A percentile compares a stretch with the other conserved stretches of the same genome.
Conservation (phyloP, 2,888 invertebrate genomes). For the Leistus spinibarbis region DNA sequence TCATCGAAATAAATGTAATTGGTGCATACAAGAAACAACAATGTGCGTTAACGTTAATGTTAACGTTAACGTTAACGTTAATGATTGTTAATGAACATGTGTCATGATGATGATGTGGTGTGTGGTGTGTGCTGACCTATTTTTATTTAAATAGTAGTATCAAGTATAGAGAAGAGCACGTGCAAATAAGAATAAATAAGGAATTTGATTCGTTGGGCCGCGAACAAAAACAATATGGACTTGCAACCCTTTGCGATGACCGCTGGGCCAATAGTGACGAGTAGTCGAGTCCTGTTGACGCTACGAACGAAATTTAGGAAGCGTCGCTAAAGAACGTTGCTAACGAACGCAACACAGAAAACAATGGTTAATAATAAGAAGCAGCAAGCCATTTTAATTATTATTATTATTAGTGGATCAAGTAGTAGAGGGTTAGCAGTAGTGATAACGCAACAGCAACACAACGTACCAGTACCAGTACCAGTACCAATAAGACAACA, state of each 20-base stretch:
- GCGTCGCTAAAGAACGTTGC: background rate
- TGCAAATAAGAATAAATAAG: too few relatives aligned
- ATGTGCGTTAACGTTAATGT: too few relatives aligned
- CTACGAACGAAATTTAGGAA: constrained; percentile 10
- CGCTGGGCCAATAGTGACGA: background rate
- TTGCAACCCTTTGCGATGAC: background rate
- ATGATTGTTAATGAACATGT: background rate
- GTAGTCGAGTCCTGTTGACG: background rate
- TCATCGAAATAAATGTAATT: too few relatives aligned
- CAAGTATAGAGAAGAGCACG: too few relatives aligned
- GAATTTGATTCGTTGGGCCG: too few relatives aligned
- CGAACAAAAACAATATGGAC: background rate
- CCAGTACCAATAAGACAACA: background rate
- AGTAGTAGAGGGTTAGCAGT: background rate
- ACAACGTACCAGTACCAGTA: too few relatives aligned
- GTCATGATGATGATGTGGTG: background rate
- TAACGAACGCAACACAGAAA: background rate
- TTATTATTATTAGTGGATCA: background rate
- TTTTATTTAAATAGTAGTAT: constrained; percentile 12
- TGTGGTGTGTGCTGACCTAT: constrained; percentile 6
- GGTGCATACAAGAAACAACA: too few relatives aligned
- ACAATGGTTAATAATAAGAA: background rate
- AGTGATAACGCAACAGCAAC: background rate
- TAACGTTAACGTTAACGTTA: too few relatives aligned
- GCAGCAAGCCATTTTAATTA: background rate